Evolutionary conservation across 2,888 invertebrate genomes (phyloP).

Genomic region (Pristionchus maxplancki): DNA sequence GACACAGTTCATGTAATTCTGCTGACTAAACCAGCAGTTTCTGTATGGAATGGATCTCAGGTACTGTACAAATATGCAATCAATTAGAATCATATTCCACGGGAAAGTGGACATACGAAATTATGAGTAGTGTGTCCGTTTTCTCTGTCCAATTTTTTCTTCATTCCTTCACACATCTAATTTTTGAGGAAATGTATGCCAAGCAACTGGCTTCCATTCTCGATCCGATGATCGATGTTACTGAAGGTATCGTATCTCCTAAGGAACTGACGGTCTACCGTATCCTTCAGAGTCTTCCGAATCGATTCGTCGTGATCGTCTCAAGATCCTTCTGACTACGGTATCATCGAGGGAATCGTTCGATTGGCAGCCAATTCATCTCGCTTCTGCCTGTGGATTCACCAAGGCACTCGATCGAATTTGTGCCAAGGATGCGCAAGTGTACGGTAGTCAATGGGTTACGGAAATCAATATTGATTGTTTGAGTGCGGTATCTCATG

Average conservation of each 20-base stretch:
- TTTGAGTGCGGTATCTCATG: constrained; percentile 28
- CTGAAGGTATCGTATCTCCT: constrained; percentile 23
- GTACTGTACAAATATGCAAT: too few relatives aligned
- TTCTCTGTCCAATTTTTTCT: too few relatives aligned
- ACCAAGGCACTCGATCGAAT: constrained; percentile 1
- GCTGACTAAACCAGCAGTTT: not conserved
- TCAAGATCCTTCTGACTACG: constrained; percentile 36
- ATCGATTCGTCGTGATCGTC: constrained; percentile 44
- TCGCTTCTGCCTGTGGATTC: constrained; percentile 52
- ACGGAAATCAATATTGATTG: too few relatives aligned
- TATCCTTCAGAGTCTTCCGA: constrained; percentile 23
- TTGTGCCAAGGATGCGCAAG: constrained; percentile 22
- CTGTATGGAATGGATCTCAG: constrained; percentile 43
- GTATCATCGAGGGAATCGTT: constrained; percentile 28
- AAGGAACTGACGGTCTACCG: too few relatives aligned
- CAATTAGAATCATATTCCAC: not conserved
- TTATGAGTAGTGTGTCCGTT: too few relatives aligned
- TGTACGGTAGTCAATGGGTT: constrained; percentile 41
- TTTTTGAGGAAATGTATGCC: not conserved
- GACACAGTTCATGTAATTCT: constrained; percentile 37
- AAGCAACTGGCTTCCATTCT: constrained; percentile 33
- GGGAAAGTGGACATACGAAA: too few relatives aligned
- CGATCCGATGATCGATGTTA: constrained; percentile 47
- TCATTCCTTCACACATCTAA: not conserved
- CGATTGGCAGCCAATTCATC: constrained; percentile 45